Base-by-base conservation (phyloP, 2,113 vertebrate genomes). In the Cacatua alba region DNA sequence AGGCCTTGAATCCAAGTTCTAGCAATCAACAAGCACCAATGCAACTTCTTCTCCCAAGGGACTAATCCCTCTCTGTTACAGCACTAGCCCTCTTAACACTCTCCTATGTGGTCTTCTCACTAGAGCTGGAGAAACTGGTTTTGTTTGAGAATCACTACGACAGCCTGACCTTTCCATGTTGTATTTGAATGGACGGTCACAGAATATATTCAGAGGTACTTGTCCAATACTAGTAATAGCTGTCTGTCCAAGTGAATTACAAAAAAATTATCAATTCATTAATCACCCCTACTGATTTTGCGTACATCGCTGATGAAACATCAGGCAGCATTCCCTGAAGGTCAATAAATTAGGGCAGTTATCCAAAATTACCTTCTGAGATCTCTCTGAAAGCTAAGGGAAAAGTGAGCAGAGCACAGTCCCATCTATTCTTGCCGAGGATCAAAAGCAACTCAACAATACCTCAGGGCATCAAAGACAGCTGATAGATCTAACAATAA, bases 401-500 rank as follows among this genome's bases (percentile, higher is more conserved):
- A 88, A 96, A 95, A 95, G 94, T 69, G 88, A 96, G 72, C 81
- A 65, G 90, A 96, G 92, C 94, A 84, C 72, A 96, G 95, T 95
- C 94, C 95, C 77, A 93, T 94, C 95, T 96, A 95, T 95, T 96
- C 95, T 96, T 92, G 74, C 80, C 0, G 49, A 90, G 94, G 94
- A 95, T 96, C 92, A 96, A 96, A 96, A 96, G 86, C 92, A 92
- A 25, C 88, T 96, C 95, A 94, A 95, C 96, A 97, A 96, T 96
- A 97, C 92, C 95, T 96, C 92, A 77, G 91, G 92, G 95, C 94
- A 96, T 96, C 95, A 97, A 96, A 97, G 95, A 93, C 92, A 94
- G 92, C 86, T 94, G 95, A 95, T 87, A 94, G 96, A 96, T 96
- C 96, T 97, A 94, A 96, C 94, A 96, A 94, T 94, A 96, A 96